These are phyloP conservation scores for Brenthis hecate DNA, from an alignment of 2,888 invertebrate species.

Conservation along the genomic window DNA sequence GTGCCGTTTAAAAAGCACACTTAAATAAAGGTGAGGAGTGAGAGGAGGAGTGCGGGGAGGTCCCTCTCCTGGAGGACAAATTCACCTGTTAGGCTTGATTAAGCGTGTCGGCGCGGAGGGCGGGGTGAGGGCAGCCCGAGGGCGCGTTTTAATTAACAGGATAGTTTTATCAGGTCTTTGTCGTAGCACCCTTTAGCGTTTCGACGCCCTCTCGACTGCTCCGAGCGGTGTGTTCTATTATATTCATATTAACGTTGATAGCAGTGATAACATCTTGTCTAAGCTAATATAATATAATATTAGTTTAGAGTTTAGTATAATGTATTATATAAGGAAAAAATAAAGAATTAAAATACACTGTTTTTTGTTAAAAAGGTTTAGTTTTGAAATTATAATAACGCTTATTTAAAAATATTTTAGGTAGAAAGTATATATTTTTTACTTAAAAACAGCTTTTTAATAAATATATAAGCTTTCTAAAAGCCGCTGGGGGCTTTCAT, in stretches of 20 bases:
- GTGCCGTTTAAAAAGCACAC: neutral
- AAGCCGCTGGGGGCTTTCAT: no score
- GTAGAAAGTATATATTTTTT: no score
- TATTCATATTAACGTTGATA: neutral
- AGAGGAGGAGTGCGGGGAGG: neutral
- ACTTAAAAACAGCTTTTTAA: no score
- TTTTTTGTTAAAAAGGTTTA: neutral
- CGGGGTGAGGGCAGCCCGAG: slow-evolving; percentile 39
- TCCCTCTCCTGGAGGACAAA: neutral
- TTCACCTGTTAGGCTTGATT: slow-evolving; percentile 43
- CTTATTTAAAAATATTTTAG: no score
- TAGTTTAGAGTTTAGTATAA: no score
- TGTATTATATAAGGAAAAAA: no score
- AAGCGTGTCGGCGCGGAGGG: slow-evolving; percentile 39
- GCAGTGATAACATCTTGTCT: neutral
- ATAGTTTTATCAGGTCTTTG: slow-evolving; percentile 52
- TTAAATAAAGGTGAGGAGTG: neutral
- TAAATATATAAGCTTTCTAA: no score
- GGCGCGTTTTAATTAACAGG: slow-evolving; percentile 59
- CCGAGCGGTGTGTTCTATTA: neutral
- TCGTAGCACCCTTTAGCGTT: slow-evolving; percentile 34
- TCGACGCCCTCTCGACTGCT: neutral
- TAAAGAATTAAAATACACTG: no score
- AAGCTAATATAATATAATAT: no score
- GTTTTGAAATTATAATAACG: no score